A percentile compares a stretch with the other conserved stretches of the same genome.
phyloP scores from a whole-genome alignment of 2,113 vertebrate genomes.

The Mellivora capensis region DNA sequence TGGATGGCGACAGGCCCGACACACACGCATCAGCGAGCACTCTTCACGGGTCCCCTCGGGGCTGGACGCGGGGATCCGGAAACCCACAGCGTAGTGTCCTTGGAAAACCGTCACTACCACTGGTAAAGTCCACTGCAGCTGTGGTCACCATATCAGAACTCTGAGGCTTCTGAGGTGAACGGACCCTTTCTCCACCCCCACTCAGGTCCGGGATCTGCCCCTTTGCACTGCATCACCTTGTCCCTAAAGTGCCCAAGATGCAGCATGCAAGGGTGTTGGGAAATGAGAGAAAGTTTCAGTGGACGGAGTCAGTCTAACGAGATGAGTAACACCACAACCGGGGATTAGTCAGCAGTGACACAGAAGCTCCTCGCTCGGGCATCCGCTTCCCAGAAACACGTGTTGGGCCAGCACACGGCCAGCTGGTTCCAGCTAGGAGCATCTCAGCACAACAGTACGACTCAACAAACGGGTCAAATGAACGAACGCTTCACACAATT shows the following conservation, averaged over 20 bases:
- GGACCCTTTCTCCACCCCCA: background rate
- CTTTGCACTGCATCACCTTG: background rate
- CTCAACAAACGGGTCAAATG: background rate
- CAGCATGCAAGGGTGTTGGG: background rate
- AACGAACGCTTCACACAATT: rapidly evolving
- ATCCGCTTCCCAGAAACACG: background rate
- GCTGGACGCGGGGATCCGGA: rapidly evolving
- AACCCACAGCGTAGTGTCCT: background rate
- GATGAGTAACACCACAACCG: background rate
- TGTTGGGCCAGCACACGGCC: background rate
- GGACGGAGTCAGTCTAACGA: background rate
- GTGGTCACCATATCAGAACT: too few relatives aligned
- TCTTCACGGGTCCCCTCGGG: background rate
- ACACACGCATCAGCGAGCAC: rapidly evolving
- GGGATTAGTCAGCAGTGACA: background rate
- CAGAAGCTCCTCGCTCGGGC: background rate
- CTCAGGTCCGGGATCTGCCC: rapidly evolving
- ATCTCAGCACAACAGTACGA: background rate
- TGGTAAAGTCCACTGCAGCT: background rate
- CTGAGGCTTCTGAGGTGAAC: background rate
- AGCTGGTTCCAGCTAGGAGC: rapidly evolving
- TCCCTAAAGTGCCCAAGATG: background rate
- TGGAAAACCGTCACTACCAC: background rate
- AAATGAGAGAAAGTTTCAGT: background rate
- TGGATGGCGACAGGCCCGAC: rapidly evolving